phyloP scores from a whole-genome alignment of 1,140 invertebrate genomes.

The Helicoverpa armigera region DNA sequence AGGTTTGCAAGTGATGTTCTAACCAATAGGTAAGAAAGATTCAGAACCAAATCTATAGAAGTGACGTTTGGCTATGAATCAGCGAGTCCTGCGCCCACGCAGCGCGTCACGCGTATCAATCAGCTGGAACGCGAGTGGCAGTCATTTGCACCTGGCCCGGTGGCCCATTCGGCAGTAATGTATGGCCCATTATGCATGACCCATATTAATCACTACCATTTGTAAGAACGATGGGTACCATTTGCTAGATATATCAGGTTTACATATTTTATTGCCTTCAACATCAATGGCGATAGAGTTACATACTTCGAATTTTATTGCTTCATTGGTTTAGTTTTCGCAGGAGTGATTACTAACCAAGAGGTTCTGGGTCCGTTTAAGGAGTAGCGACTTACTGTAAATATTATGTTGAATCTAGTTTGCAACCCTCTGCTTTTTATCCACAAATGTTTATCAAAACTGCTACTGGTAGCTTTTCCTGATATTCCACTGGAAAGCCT shows the following conservation, averaged over 20 bases:
- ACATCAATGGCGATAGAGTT: not conserved
- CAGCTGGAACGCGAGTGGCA: not conserved
- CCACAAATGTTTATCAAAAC: too few species aligned
- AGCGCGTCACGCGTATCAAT: slow-evolving; percentile 10
- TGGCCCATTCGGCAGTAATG: not conserved
- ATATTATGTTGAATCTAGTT: too few species aligned
- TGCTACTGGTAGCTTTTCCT: too few species aligned
- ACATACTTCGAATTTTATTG: not conserved
- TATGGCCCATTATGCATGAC: not conserved
- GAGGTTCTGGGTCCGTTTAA: too few species aligned
- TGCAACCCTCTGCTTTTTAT: too few species aligned
- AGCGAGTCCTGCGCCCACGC: not conserved
- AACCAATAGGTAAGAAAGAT: not conserved
- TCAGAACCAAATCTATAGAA: not conserved
- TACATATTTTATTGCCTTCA: not conserved
- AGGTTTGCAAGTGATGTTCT: too few species aligned
- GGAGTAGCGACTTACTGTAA: too few species aligned
- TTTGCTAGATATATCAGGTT: not conserved
- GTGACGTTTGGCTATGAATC: not conserved
- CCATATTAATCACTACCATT: slow-evolving; percentile 13
- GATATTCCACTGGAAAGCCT: too few species aligned
- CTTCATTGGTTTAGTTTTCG: too few species aligned
- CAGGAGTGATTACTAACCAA: too few species aligned
- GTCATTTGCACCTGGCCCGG: not conserved
- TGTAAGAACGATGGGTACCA: not conserved